Conservation (phyloP, 1,140 invertebrate species). For the Conus ventricosus region DNA sequence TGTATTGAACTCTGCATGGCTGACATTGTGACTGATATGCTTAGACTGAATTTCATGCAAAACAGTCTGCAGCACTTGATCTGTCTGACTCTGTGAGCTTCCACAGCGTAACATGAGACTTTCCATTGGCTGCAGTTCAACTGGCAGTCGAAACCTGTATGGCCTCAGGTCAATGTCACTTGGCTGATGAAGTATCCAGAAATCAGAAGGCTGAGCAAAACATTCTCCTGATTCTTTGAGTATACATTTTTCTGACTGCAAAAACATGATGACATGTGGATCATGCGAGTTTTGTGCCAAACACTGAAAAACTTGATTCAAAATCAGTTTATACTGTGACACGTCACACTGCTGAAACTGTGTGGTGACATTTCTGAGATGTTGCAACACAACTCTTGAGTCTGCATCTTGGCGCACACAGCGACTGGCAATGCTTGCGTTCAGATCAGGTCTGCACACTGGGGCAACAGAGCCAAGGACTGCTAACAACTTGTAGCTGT, state of each 20-base stretch:
- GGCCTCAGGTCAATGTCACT: constrained; percentile 26
- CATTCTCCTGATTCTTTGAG: neutral
- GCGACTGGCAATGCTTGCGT: neutral
- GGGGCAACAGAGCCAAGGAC: neutral
- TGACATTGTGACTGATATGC: neutral
- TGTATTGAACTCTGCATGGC: neutral
- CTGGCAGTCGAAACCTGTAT: constrained; percentile 22
- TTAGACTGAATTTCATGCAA: constrained; percentile 31
- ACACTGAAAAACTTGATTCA: neutral
- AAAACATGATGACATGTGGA: neutral
- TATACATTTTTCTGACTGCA: neutral
- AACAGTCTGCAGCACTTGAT: constrained; percentile 24
- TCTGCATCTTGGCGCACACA: neutral
- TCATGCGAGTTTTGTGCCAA: neutral
- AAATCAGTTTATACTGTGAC: neutral
- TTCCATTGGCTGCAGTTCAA: neutral
- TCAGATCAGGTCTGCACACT: neutral
- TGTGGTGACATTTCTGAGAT: neutral
- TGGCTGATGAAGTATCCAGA: constrained; percentile 22
- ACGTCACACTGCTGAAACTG: neutral
- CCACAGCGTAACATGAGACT: constrained; percentile 32
- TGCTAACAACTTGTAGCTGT: neutral
- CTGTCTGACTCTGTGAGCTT: constrained; percentile 48
- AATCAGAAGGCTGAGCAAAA: constrained; percentile 16
- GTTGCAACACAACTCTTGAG: neutral